Evolutionary conservation across 2,113 vertebrate species (phyloP), one percentile per base, ranked within the genome.

Genomic region (Nothocercus nigrocapillus): DNA sequence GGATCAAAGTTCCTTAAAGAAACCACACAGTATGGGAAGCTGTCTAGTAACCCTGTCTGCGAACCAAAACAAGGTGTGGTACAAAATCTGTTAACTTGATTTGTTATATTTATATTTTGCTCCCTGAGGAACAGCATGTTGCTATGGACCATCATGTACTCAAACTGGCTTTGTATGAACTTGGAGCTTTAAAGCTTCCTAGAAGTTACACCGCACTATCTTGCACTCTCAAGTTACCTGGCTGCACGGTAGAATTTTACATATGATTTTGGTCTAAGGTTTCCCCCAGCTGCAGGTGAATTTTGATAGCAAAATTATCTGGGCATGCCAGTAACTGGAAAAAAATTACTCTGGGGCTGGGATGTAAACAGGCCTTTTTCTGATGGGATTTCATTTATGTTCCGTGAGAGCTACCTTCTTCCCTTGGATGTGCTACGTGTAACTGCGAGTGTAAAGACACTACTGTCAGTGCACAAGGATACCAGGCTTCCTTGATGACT

Each of bases 101-200:
- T 92, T 96, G 80, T 80, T 96, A 4, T 94, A 92, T 90, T 96
- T 95, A 93, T 94, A 94, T 69, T 93, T 90, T 93, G 92, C 93
- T 92, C 93, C 82, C 40, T 90, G 83, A 93, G 82, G 94, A 96
- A 82, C 96, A 93, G 94, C 88, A 53, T 94, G 94, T 96, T 97
- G 90, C 94, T 94, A 27, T 93, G 90, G 93, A 77, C 77, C 83
- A 62, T 96, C 4, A 1, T 94, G 94, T 92, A 92, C 92, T 92
- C 93, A 85, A 95, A 94, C 96, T 95, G 87, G 92, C 96, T 90
- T 96, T 90, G 74, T 63, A 85, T 93, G 88, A 86, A 85, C 93
- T 95, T 36, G 9, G 90, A 66, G 80, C 22, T 87, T 93, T 94
- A 95, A 96, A 92, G 88, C 58, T 76, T 94, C 95, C 93, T 93